Conservation (phyloP, 2,888 invertebrate species). For the Eupithecia exiguata region DNA sequence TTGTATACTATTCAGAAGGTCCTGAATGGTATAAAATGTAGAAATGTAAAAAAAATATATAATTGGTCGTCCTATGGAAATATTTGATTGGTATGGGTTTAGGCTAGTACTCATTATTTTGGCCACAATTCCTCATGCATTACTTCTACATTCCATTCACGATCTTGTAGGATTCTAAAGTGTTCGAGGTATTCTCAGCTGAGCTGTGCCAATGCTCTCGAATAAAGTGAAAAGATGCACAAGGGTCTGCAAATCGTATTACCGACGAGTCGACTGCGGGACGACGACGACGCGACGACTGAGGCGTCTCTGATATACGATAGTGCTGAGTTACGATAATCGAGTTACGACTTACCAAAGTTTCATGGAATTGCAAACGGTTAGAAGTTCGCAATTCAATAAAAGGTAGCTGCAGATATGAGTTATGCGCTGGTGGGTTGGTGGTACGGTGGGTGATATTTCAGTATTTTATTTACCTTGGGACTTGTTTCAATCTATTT, state of each 20-base stretch:
- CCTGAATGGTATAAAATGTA: too few species aligned
- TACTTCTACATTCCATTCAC: background rate
- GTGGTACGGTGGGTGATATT: too few species aligned
- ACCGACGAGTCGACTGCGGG: conserved; percentile 13
- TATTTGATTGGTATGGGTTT: background rate
- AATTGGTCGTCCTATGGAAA: background rate
- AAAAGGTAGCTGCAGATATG: conserved; percentile 7
- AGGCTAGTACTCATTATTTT: background rate
- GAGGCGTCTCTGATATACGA: conserved; percentile 5
- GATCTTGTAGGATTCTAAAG: background rate
- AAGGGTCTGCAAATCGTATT: conserved; percentile 28
- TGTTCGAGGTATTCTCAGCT: background rate
- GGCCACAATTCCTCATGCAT: background rate
- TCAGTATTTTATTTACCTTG: background rate
- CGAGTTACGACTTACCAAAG: conserved; percentile 14
- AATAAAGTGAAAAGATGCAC: conserved; percentile 29
- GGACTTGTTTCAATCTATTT: background rate
- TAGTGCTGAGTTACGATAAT: conserved; percentile 3
- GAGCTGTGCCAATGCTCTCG: conserved; percentile 9
- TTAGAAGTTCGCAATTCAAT: conserved; percentile 6
- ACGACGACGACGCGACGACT: background rate
- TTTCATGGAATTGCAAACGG: conserved; percentile 18
- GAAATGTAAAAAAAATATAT: too few species aligned
- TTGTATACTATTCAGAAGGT: too few species aligned
- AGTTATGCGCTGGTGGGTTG: background rate